Evolutionary conservation across 1,140 invertebrate genomes (phyloP), one percentile per base, ranked within the genome.

Genomic region (Drosophila pseudoobscura): DNA sequence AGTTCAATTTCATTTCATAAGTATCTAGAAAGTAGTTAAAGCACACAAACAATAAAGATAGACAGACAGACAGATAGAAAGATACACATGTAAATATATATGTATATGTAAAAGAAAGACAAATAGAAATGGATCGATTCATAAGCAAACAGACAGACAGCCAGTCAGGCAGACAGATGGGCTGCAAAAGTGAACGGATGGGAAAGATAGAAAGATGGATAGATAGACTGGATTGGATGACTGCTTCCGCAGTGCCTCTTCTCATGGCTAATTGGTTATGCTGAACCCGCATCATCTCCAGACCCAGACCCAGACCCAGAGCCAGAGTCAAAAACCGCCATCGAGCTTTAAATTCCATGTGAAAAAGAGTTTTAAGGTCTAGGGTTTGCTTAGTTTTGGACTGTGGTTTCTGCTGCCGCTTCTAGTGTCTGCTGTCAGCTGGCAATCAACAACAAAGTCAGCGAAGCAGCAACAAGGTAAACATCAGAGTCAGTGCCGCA

Each of bases 361-460:
- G 66, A 71, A 71, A 71, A 68, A 71, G 68, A 13, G 35, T 39
- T 71, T 71, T 71, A 71, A 50, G 65, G 50, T 39, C 11, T 59
- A 66, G 24, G 54, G 64, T 58, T 50, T 45, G 35, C 35, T 39
- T 41, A 73, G 61, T 66, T 51, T 26, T 26, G 4, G 24, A 26
- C 24, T 26, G 24, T 26, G 24, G 24, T 5, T 5, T 26, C 24
- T 26, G 24, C 31, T 8, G 29, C 50, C 26, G 29, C 50, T 31
- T 59, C 58, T 50, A 41, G 26, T 68, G 47, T 56, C 51, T 69
- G 55, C 61, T 66, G 78, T 70, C 80, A 80, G 83, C 75, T 75
- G 74, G 82, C 83, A 85, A 85, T 85, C 82, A 85, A 85, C 77
- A 87, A 71, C 69, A 75, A 68, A 87, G 63, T 57, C 78, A 82